Conservation (phyloP, 2,888 invertebrate genomes). For the Phalera bucephala region DNA sequence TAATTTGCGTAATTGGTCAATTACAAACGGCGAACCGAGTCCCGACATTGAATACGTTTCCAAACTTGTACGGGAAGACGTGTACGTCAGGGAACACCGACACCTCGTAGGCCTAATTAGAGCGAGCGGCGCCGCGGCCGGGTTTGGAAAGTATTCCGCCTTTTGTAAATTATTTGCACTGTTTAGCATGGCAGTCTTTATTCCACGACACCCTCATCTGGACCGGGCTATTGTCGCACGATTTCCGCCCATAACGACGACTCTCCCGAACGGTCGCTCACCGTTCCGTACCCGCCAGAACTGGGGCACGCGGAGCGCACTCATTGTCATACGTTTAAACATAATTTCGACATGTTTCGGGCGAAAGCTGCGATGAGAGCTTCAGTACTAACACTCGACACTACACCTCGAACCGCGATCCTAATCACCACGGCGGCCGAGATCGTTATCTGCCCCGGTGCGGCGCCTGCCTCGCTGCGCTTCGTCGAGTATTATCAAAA, state of each 20-base stretch:
- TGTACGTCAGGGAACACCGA: too few species aligned
- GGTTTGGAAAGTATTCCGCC: slow-evolving; percentile 3
- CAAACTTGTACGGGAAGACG: too few species aligned
- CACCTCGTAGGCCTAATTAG: too few species aligned
- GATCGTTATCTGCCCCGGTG: slow-evolving; percentile 8
- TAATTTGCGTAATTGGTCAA: too few species aligned
- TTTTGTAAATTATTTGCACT: slow-evolving; percentile 26
- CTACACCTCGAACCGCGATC: neutral
- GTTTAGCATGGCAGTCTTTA: slow-evolving; percentile 22
- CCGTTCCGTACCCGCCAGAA: slow-evolving; percentile 6
- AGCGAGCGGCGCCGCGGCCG: neutral
- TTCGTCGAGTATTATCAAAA: too few species aligned
- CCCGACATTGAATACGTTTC: too few species aligned
- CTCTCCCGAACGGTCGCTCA: slow-evolving; percentile 4
- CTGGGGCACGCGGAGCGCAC: slow-evolving; percentile 5
- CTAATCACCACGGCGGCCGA: neutral
- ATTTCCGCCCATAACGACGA: slow-evolving; percentile 20
- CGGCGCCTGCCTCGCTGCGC: too few species aligned
- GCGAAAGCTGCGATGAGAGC: slow-evolving; percentile 24
- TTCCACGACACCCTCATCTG: slow-evolving; percentile 21
- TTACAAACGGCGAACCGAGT: too few species aligned
- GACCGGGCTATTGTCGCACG: slow-evolving; percentile 16
- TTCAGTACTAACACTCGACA: slow-evolving; percentile 2
- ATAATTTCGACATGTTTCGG: slow-evolving; percentile 18
- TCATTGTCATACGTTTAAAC: slow-evolving; percentile 11